Evolutionary conservation across 2,888 invertebrate genomes (phyloP), one percentile per base, ranked within the genome.

Genomic region (Nomada fucata): DNA sequence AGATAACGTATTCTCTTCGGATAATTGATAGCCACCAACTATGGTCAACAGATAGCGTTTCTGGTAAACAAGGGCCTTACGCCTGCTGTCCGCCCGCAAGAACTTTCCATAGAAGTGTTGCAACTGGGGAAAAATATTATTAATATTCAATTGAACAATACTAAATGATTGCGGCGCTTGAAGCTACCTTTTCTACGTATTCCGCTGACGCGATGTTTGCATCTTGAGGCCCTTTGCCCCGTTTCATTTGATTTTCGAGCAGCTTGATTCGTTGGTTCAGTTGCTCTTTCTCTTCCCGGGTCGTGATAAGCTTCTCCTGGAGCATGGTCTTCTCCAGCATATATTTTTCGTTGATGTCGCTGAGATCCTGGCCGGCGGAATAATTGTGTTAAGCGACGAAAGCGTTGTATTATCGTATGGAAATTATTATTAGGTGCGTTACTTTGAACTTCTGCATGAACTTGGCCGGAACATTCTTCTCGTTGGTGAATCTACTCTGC

Each of bases 61-160:
- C 94, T 99, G 99, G 95, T 97, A 98, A 70, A 97, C 96, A 72
- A 99, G 94, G 18, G 98, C 97, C 93, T 98, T 98, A 78, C 97
- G 96, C 89, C 97, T 97, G 91, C 98, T 98, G 92, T 98, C 97
- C 5, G 97, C 95, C 50, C 97, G 95, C 86, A 98, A 94, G 92
- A 96, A 97, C 89, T 96, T 96, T 15, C 95, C 95, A 82, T 96
- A 95, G 79, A 96, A 93, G 84, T 95, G 95, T 81, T 95, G 95
- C 47, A 95, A 94, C 93, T 95, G 75, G 11, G 2, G 60, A 55
- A 2, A 65, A 1, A 0, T 47, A 74, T 20, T 2, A 1, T 50
- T 52, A 73, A 64, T 36, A 53, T 55, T 7, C 20, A 36, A 26
- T 61, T 13, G 42, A 52, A 36, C 18, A 63, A 2, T 47, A 55